Conservation (phyloP, 2,797 vertebrate genomes). For the Cottoperca gobio region DNA sequence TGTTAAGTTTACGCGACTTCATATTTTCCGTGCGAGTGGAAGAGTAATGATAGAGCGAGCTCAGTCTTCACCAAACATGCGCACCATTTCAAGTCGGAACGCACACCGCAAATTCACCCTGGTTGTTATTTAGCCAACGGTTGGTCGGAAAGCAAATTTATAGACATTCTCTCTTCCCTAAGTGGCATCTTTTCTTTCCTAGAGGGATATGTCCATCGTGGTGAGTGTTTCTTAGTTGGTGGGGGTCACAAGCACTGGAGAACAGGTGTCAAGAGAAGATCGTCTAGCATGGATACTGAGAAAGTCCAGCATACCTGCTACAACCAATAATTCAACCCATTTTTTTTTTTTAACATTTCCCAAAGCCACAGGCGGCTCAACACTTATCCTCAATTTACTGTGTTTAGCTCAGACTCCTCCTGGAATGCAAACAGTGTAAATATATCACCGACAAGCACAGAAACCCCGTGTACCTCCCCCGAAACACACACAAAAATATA, state of each 20-base stretch:
- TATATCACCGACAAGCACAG: constrained; percentile 77
- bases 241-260: constrained; percentile 44
- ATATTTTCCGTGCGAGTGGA: constrained; percentile 58
- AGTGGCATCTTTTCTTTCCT: constrained; percentile 44
- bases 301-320: constrained; percentile 64
- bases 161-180: constrained; percentile 25
- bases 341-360: constrained; percentile 78
- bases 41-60: constrained; percentile 42
- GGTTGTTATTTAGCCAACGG: constrained; percentile 14
- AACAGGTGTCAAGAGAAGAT: constrained; percentile 64
- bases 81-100: constrained; percentile 37
- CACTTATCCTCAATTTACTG: constrained; percentile 81
- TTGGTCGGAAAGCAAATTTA: constrained; percentile 56
- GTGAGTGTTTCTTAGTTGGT: constrained; percentile 52
- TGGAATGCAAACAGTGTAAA: constrained; percentile 84
- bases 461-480: constrained; percentile 56
- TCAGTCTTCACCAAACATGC: constrained; percentile 38
- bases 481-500: constrained; percentile 48
- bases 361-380: constrained; percentile 60
- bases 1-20: constrained; percentile 62
- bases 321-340: constrained; percentile 67
- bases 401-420: constrained; percentile 78
- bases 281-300: constrained; percentile 41
- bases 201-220: constrained; percentile 31
- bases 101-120: constrained; percentile 51